Evolutionary conservation across 1,140 invertebrate genomes (phyloP).

Genomic region (Brachionus plicatilis): DNA sequence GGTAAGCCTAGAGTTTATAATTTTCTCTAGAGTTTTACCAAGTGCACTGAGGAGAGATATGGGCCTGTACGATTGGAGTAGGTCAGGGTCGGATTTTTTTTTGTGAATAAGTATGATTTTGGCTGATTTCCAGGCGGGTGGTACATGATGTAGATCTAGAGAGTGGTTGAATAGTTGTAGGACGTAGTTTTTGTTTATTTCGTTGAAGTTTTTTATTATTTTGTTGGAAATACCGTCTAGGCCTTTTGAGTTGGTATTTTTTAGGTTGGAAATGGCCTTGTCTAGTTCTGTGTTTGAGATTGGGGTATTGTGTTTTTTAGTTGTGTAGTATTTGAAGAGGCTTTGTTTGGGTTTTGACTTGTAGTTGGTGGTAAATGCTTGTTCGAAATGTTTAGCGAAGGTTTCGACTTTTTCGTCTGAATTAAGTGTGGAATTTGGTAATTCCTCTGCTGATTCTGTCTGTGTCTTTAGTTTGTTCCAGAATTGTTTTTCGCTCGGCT

Average conservation of each 20-base stretch:
- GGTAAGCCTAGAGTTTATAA: slow-evolving; percentile 24
- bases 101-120: too few relatives aligned
- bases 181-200: too few relatives aligned
- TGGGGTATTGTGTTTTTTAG: background rate
- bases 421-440: background rate
- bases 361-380: background rate
- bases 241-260: background rate
- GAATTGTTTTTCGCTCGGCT: too few relatives aligned
- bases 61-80: too few relatives aligned
- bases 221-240: background rate
- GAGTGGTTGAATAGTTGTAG: too few relatives aligned
- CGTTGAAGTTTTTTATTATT: too few relatives aligned
- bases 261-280: background rate
- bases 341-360: background rate
- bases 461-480: too few relatives aligned
- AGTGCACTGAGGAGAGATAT: slow-evolving; percentile 13
- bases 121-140: too few relatives aligned
- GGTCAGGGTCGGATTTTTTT: too few relatives aligned
- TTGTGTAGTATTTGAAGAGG: background rate
- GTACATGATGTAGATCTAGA: too few relatives aligned
- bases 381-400: background rate
- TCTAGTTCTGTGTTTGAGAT: background rate
- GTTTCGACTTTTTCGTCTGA: too few relatives aligned
- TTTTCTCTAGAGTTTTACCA: slow-evolving; percentile 37
- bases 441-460: too few relatives aligned